phyloP scores from a whole-genome alignment of 2,797 vertebrate species.

The Monodelphis domestica region DNA sequence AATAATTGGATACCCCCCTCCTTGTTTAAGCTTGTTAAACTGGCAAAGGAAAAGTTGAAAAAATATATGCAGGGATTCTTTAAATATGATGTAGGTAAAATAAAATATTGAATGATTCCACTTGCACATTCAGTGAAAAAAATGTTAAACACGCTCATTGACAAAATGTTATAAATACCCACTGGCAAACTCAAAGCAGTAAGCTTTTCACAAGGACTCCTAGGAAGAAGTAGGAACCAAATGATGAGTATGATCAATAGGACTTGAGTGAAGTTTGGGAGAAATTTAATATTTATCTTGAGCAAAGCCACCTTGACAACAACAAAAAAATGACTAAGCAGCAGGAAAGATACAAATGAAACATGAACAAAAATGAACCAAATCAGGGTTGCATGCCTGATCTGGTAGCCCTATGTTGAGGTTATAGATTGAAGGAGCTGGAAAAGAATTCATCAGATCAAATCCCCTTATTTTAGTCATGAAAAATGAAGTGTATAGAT shows the following conservation, averaged over 20 bases:
- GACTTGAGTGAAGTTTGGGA: background rate
- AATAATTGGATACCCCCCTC: background rate
- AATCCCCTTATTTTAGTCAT: background rate
- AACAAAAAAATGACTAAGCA: background rate
- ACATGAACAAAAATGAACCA: background rate
- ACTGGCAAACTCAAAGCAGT: background rate
- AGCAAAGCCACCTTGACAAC: background rate
- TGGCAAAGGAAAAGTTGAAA: background rate
- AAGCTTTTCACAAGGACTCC: background rate
- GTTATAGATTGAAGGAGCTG: background rate
- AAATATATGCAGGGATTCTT: background rate
- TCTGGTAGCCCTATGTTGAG: background rate
- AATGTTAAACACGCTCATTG: background rate
- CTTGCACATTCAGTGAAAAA: background rate
- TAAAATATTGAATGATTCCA: background rate
- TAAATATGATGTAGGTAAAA: background rate
- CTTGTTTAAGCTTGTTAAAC: background rate
- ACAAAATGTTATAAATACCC: background rate
- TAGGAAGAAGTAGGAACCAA: background rate
- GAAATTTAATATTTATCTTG: background rate
- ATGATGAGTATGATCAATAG: background rate
- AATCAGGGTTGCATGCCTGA: background rate
- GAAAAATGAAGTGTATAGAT: background rate
- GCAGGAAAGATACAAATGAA: background rate
- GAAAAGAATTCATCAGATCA: background rate